Percentiles rank a stretch among this genome's conserved stretches.
Conservation (phyloP, 2,113 vertebrate species). For the Ginglymostoma cirratum region DNA sequence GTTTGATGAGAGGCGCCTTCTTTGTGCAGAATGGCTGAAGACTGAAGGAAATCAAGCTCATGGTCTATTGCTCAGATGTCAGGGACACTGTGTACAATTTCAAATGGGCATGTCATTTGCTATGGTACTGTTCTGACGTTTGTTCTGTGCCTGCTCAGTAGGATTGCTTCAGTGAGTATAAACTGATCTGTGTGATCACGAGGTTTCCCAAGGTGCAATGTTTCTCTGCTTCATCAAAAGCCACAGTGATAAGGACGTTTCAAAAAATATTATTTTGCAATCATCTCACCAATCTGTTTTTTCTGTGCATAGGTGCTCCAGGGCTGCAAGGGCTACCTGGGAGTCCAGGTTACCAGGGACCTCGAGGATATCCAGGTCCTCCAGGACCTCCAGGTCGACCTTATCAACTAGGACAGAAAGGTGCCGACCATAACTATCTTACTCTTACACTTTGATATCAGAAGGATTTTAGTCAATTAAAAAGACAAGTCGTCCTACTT, state of each 20-base stretch:
- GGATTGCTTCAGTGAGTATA: background rate
- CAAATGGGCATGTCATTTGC: background rate
- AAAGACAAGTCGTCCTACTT: background rate
- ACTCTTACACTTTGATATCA: background rate
- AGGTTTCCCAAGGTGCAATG: too few species aligned
- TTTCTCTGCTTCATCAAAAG: background rate
- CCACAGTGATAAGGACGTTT: background rate
- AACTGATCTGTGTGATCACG: background rate
- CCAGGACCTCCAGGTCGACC: constrained; percentile 56
- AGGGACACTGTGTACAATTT: background rate
- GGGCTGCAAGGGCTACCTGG: constrained; percentile 52
- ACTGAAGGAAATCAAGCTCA: background rate
- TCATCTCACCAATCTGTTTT: background rate
- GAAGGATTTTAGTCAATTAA: background rate
- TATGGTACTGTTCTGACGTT: background rate
- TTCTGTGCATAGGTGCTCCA: background rate
- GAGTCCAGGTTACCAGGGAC: constrained; percentile 62
- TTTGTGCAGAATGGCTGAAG: background rate
- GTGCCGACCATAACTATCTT: constrained; percentile 46
- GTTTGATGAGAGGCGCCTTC: background rate
- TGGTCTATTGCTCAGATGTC: background rate
- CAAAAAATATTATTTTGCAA: too few species aligned
- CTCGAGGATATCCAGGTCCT: constrained; percentile 60
- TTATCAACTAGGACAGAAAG: constrained; percentile 68
- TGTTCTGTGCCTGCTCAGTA: background rate